Base-by-base conservation (phyloP, 2,888 invertebrate genomes). In the Drosophila paramelanica region DNA sequence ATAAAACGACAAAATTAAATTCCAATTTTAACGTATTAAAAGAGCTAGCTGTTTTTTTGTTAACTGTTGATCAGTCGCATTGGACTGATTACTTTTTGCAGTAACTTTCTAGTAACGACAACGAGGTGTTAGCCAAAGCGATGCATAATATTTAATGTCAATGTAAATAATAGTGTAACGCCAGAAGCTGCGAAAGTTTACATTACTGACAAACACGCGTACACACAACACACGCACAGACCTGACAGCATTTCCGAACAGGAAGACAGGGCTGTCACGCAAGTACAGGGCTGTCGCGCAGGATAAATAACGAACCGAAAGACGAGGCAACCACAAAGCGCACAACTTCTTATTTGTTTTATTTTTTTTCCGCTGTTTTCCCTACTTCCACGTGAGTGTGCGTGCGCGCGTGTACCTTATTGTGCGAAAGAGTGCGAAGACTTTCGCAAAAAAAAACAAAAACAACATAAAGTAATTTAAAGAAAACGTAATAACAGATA, bases 161-260 rank as follows among this genome's bases (percentile, higher is more conserved):
- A 50, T 53, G 66, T 77, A 65, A 77, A 73, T 74, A 72, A 55
- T 46, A 60, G 38, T 57, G 60, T 53, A 56, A 47, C 46, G 53
- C 41, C 43, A 31, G 10, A 46, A 43, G 33, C 42, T 36, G 31
- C 52, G 14, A 39, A 20, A 33, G 33, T 58, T 64, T 39, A 42
- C 39, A 42, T 47, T 58, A 38, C 11, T 27, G 20, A 20, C 38
- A 43, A 55, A 52, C 42, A 55, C 38, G 36, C 23, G 14, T 13
- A 39, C 20, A 42, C 53, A 33, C 38, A 27, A 25, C 14, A 33
- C 13, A 53, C 62, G 56, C 14, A 53, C 2, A 5, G n/a, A 49
- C 14, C 14, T 25, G 8, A 11, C 10, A 33, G 11, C 38, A 14
- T 8, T 51, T 53, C 49, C 39, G 27, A 46, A 42, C 36, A 23